phyloP scores from a whole-genome alignment of 2,888 invertebrate species.

The Tuberolachnus salignus region DNA sequence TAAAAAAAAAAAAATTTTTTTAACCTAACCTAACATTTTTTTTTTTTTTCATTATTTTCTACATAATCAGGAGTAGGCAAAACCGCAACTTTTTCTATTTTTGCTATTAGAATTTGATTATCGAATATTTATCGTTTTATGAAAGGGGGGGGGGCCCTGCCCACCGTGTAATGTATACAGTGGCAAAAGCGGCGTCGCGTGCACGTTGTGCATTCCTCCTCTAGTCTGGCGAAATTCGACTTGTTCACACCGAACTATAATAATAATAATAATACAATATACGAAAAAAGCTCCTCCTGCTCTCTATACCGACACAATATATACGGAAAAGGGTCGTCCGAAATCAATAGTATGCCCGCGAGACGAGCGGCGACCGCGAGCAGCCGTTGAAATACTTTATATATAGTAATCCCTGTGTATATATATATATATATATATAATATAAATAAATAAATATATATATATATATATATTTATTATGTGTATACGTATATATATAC shows the following conservation, averaged over 20 bases:
- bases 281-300: constrained; percentile 1
- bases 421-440: background rate
- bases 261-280: too few species aligned
- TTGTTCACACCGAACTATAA: background rate
- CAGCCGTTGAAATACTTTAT: constrained; percentile 8
- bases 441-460: background rate
- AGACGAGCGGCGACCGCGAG: constrained; percentile 17
- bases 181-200: constrained; percentile 8
- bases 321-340: constrained; percentile 27
- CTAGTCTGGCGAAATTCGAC: constrained; percentile 11
- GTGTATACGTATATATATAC: background rate
- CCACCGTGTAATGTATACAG: background rate
- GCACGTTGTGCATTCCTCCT: constrained; percentile 29
- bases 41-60: too few species aligned
- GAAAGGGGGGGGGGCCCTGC: too few species aligned
- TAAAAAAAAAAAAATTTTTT: too few species aligned
- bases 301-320: background rate
- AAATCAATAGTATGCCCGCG: constrained; percentile 39
- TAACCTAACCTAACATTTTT: too few species aligned
- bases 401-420: background rate
- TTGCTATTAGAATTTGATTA: too few species aligned
- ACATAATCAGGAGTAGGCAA: too few species aligned
- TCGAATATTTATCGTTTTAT: too few species aligned
- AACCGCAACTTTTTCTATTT: too few species aligned
- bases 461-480: background rate